phyloP scores from a whole-genome alignment of 2,113 vertebrate genomes.

The Echinops telfairi region DNA sequence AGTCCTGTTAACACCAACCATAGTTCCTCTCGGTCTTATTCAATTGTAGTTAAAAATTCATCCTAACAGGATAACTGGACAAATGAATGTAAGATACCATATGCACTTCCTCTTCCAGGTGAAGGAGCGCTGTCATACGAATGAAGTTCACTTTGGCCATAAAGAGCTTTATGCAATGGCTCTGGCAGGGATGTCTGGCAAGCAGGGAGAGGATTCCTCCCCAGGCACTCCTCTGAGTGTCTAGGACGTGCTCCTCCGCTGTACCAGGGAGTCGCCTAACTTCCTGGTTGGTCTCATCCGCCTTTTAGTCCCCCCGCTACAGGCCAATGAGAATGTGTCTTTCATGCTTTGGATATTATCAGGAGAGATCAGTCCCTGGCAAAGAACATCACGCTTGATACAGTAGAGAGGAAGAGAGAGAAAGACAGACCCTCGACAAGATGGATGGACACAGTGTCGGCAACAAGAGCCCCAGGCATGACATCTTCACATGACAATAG shows the following conservation, averaged over 20 bases:
- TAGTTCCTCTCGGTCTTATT: background rate
- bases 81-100: background rate
- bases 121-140: slow-evolving; percentile 13
- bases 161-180: background rate
- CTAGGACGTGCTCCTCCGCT: background rate
- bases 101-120: background rate
- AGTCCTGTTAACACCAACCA: background rate
- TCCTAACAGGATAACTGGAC: background rate
- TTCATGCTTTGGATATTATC: too few species aligned
- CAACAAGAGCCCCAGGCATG: too few species aligned
- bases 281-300: background rate
- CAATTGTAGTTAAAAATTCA: slow-evolving; percentile 26
- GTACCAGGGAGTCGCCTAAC: background rate
- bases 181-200: slow-evolving; percentile 43
- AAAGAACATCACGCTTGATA: too few species aligned
- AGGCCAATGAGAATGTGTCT: too few species aligned
- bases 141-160: slow-evolving; percentile 7
- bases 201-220: background rate
- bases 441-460: too few species aligned
- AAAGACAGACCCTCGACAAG: too few species aligned
- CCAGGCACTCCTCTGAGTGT: background rate
- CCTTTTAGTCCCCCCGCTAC: slow-evolving; percentile 22
- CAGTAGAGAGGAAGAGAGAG: too few species aligned
- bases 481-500: too few species aligned
- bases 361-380: too few species aligned